Base-by-base conservation (phyloP, 2,797 vertebrate species). In the Microctenopoma steveboyesi region DNA sequence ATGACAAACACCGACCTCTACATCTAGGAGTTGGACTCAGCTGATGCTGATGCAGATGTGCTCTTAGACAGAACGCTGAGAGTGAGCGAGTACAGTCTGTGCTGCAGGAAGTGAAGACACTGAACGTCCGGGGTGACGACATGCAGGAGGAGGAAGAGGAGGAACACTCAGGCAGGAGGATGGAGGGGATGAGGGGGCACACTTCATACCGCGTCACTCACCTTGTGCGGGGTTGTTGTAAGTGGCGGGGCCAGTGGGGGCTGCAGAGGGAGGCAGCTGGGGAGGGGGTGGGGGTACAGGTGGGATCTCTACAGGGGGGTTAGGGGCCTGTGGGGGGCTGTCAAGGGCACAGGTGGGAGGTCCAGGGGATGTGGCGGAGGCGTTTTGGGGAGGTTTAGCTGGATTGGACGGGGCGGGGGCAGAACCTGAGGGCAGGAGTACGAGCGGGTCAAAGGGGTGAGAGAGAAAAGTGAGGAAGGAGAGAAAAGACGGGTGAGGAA, bases 281-380 rank as follows among this genome's bases (percentile, higher is more conserved):
- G 96, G 96, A 93, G 97, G 95, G 93, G 95, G 95, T 77, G 96
- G 95, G 93, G 97, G 97, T 76, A 96, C 96, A 85, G 96, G 95
- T 82, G 95, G 96, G 90, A 94, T 93, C 88, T 96, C 96, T 93
- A 95, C 88, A 49, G 90, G 81, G 66, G 0, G 84, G 74, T 83
- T 91, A 3, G 80, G 85, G 83, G 77, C 86, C 84, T 75, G 92
- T 58, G 76, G 87, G 79, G 81, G 93, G 73, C 79, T 83, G 16
- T 96, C 95, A 81, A 95, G 75, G 0, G 79, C 70, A 62, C 93
- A 93, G 87, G 92, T 89, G 73, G 94, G 91, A 85, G 95, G 90
- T 80, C 91, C 90, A 1, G 93, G 88, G 80, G 89, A 74, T 46
- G 91, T 78, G 89, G 92, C 83, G 87, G 94, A 78, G 88, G 94